phyloP scores from a whole-genome alignment of 2,113 vertebrate genomes.

The Sigmodon hispidus region DNA sequence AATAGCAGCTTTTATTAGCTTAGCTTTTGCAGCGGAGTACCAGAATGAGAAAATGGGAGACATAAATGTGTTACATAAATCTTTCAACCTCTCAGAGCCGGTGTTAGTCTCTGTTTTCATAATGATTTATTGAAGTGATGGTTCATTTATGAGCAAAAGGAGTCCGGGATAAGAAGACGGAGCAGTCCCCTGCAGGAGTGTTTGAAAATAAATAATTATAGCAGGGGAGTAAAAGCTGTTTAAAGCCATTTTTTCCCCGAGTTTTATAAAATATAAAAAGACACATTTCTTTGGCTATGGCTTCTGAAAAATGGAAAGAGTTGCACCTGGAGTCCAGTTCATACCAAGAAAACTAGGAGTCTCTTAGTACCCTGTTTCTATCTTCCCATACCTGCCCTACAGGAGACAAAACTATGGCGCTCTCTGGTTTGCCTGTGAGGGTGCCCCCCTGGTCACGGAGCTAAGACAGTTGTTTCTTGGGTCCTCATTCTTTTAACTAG shows the following conservation, averaged over 20 bases:
- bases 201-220: conserved; percentile 99
- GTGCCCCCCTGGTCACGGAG: neutral
- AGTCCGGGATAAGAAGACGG: conserved; percentile 98
- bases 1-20: conserved; percentile 99
- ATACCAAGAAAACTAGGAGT: conserved; percentile 73
- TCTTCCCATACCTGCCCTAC: neutral
- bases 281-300: conserved; percentile 87
- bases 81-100: conserved; percentile 97
- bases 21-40: conserved; percentile 99
- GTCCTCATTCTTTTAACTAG: neutral
- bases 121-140: conserved; percentile 99
- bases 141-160: conserved; percentile 99
- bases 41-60: conserved; percentile 99
- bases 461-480: neutral
- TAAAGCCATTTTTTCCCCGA: conserved; percentile 89
- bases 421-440: neutral
- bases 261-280: conserved; percentile 93
- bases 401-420: neutral
- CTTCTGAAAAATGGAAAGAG: conserved; percentile 80
- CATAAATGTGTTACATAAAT: conserved; percentile 99
- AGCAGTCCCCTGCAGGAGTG: conserved; percentile 98
- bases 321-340: conserved; percentile 71
- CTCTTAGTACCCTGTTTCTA: neutral
- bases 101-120: conserved; percentile 99
- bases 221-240: conserved; percentile 96